Base-by-base conservation (phyloP, 2,113 vertebrate species). In the Edolisoma coerulescens region DNA sequence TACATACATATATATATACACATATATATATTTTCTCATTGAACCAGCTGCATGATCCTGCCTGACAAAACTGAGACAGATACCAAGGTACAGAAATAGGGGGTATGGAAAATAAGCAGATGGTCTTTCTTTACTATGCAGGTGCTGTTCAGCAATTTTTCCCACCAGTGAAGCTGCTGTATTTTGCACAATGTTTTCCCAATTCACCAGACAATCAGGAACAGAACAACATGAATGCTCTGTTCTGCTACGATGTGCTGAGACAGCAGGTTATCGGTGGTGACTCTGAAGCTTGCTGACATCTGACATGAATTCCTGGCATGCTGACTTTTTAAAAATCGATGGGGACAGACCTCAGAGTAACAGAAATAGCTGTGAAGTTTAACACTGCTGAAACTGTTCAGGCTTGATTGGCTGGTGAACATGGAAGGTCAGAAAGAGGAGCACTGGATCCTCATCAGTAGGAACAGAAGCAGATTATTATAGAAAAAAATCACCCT, bases 281-380 rank as follows among this genome's bases (percentile, higher is more conserved):
- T 92, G 95, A 78, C 96, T 96, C 95, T 95, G 95, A 96, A 96
- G 95, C 89, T 96, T 95, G 90, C 97, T 97, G 96, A 97, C 97
- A 96, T 97, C 96, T 98, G 97, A 98, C 97, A 98, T 95, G 96
- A 96, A 97, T 97, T 97, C 96, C 96, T 98, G 97, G 95, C 96
- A 97, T 75, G 90, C 95, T 96, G 96, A 96, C 97, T 97, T 96
- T 87, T 96, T 87, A 92, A 95, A 96, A 97, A 98, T 97, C 95
- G 73, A 97, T 96, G 93, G 96, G 96, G 96, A 98, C 93, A 96
- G 96, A 97, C 97, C 97, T 97, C 92, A 70, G 97, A 95, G 91
- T 97, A 96, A 93, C 93, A 93, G 96, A 96, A 97, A 97, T 94
- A 96, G 97, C 96, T 94, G 89, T 94, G 93, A 96, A 97, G 96